phyloP scores from a whole-genome alignment of 1,140 invertebrate genomes.

The Chymomyza costata region DNA sequence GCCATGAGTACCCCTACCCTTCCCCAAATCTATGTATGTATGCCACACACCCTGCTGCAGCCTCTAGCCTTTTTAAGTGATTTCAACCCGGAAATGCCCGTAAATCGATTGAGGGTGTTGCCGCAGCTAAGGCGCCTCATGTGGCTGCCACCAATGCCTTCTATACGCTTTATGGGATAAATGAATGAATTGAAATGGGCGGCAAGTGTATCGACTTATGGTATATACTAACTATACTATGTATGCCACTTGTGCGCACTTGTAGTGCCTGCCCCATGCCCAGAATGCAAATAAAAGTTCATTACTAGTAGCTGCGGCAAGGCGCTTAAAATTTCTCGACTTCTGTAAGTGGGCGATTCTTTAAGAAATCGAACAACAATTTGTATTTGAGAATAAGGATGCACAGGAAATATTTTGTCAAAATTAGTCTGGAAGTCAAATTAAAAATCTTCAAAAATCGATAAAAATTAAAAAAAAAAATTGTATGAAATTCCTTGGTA shows the following conservation, averaged over 20 bases:
- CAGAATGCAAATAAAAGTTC: slow-evolving; percentile 71
- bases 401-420: no score
- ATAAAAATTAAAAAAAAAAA: no score
- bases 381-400: no score
- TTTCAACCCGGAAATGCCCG: slow-evolving; percentile 70
- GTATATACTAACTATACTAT: slow-evolving; percentile 36
- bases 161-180: slow-evolving; percentile 46
- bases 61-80: slow-evolving; percentile 53
- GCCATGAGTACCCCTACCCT: slow-evolving; percentile 3
- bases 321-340: slow-evolving; percentile 50
- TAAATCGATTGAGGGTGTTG: slow-evolving; percentile 55
- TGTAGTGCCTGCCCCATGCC: not conserved
- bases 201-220: slow-evolving; percentile 67
- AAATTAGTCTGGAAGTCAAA: no score
- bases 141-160: slow-evolving; percentile 11
- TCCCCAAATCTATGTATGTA: no score
- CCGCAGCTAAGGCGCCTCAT: slow-evolving; percentile 4
- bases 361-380: no score
- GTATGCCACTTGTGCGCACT: slow-evolving; percentile 41
- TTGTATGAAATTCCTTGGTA: no score
- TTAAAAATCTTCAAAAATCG: no score
- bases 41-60: not conserved
- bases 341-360: no score
- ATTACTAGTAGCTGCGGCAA: slow-evolving; percentile 59
- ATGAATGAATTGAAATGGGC: slow-evolving; percentile 70